Percentiles rank a stretch among this genome's conserved stretches.
Evolutionary conservation across 2,797 vertebrate species (phyloP).

Genomic region (Tolypeutes matacus): DNA sequence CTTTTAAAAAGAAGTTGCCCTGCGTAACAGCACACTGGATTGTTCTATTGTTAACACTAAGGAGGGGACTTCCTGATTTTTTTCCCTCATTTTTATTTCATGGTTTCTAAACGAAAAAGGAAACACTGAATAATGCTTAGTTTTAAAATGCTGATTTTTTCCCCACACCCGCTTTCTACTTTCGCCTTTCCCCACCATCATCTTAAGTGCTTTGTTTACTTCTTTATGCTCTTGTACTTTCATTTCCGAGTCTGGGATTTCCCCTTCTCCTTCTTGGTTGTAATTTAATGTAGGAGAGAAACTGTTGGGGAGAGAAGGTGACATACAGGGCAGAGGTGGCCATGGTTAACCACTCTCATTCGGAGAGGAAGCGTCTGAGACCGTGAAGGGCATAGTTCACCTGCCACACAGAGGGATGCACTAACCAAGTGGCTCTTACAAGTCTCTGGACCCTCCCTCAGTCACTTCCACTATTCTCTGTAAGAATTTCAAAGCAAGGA

Average conservation of each 20-base stretch:
- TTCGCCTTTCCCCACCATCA: background rate
- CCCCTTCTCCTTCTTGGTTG: slow-evolving; percentile 50
- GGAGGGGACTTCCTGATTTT: slow-evolving; percentile 85
- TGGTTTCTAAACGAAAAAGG: slow-evolving; percentile 80
- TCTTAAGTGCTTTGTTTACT: slow-evolving; percentile 4
- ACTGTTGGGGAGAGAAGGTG: background rate
- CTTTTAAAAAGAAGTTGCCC: slow-evolving; percentile 74
- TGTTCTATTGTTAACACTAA: slow-evolving; percentile 84
- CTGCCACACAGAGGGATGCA: background rate
- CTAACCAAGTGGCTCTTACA: background rate
- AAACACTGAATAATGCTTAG: slow-evolving; percentile 70
- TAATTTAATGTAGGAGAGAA: slow-evolving; percentile 27
- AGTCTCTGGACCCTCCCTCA: background rate
- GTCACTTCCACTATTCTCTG: background rate
- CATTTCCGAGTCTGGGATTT: slow-evolving; percentile 44
- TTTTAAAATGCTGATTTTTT: slow-evolving; percentile 64
- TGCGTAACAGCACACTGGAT: slow-evolving; percentile 68
- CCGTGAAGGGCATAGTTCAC: background rate
- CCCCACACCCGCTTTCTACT: slow-evolving; percentile 36
- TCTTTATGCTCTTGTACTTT: slow-evolving; percentile 28
- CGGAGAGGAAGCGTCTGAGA: background rate
- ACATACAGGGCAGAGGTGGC: background rate
- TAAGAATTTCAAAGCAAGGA: background rate
- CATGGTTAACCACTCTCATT: background rate
- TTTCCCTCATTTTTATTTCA: slow-evolving; percentile 73